Conservation (phyloP, 2,888 invertebrate species). For the Drosophila subquinaria region DNA sequence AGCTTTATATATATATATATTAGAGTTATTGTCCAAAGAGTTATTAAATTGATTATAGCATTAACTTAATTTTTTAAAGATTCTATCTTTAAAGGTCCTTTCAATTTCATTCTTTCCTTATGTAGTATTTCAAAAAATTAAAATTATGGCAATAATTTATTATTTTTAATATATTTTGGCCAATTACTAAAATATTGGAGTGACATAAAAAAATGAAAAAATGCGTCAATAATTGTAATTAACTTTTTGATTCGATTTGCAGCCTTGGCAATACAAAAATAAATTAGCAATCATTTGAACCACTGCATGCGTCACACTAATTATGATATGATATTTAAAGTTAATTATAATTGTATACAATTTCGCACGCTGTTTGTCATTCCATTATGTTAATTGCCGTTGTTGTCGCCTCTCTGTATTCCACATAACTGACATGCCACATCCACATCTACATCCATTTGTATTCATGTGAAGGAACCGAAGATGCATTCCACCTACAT, state of each 20-base stretch:
- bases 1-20: too few relatives aligned
- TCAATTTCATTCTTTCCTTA: too few relatives aligned
- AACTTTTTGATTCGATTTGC: background rate
- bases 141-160: too few relatives aligned
- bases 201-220: too few relatives aligned
- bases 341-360: background rate
- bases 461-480: slow-evolving; percentile 78
- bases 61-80: too few relatives aligned
- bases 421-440: background rate
- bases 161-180: too few relatives aligned
- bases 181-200: too few relatives aligned
- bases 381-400: slow-evolving; percentile 24
- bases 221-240: too few relatives aligned
- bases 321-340: background rate
- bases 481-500: slow-evolving; percentile 87
- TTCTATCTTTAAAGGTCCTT: too few relatives aligned
- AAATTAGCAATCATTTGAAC: background rate
- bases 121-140: too few relatives aligned
- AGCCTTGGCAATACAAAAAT: background rate
- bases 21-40: too few relatives aligned
- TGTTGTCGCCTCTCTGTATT: slow-evolving; percentile 14
- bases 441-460: background rate
- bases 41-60: too few relatives aligned
- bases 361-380: slow-evolving; percentile 1
- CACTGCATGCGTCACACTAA: slow-evolving; percentile 39